Conservation (phyloP, 2,113 vertebrate genomes). For the Gymnobelideus leadbeateri region DNA sequence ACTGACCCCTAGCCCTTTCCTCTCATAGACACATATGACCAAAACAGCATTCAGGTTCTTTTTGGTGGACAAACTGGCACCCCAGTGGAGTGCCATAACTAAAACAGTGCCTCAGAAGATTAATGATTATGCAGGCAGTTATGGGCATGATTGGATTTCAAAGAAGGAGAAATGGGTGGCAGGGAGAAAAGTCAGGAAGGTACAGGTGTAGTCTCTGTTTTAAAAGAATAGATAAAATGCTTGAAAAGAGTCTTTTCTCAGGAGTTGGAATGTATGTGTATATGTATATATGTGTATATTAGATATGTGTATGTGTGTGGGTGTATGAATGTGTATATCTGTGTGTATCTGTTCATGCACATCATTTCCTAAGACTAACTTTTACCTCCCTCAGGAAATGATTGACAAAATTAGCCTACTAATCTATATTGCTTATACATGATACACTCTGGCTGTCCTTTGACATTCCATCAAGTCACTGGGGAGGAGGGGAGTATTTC, state of each 20-base stretch:
- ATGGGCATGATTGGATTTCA: no score
- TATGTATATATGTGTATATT: not conserved
- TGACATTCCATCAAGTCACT: not conserved
- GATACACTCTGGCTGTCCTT: not conserved
- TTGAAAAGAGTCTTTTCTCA: not conserved
- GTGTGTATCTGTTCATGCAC: no score
- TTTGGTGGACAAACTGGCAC: no score
- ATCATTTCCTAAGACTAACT: not conserved
- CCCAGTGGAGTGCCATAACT: no score
- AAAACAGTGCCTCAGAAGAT: no score
- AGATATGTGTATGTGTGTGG: no score
- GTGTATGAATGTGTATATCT: not conserved
- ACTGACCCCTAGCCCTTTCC: no score
- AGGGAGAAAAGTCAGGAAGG: no score
- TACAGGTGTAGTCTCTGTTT: not conserved
- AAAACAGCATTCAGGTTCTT: no score
- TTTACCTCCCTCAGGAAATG: not conserved
- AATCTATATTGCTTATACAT: not conserved
- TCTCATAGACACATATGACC: no score
- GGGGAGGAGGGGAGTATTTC: not conserved
- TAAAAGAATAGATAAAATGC: not conserved
- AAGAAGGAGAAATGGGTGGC: no score
- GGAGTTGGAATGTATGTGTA: not conserved
- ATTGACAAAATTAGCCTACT: not conserved
- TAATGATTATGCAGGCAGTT: no score